phyloP scores from a whole-genome alignment of 2,888 invertebrate species.

The Drosophila lutescens region DNA sequence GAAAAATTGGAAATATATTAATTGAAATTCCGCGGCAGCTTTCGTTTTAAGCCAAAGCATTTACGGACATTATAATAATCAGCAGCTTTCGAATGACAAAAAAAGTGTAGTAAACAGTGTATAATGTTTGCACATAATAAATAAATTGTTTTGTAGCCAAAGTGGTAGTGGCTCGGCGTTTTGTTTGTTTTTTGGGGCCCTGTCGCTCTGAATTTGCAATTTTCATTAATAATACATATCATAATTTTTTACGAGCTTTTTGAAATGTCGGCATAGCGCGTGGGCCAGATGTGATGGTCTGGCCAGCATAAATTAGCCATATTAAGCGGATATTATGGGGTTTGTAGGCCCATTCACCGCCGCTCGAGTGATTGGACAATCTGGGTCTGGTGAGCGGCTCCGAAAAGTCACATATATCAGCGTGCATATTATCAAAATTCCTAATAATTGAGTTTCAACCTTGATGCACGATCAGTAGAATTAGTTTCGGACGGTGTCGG shows the following conservation, averaged over 20 bases:
- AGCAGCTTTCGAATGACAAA: constrained; percentile 27
- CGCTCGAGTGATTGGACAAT: constrained; percentile 42
- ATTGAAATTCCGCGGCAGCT: constrained; percentile 52
- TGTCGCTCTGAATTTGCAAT: constrained; percentile 57
- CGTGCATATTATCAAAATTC: constrained; percentile 23
- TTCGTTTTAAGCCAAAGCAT: constrained; percentile 47
- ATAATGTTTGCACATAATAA: constrained; percentile 65
- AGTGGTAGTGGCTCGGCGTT: constrained; percentile 9
- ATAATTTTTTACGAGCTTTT: constrained; percentile 50
- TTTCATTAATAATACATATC: constrained; percentile 60
- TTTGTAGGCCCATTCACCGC: constrained; percentile 51
- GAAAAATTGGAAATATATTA: constrained; percentile 48
- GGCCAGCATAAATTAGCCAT: constrained; percentile 69
- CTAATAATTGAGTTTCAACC: constrained; percentile 23
- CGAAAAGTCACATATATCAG: background rate
- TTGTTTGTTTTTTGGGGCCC: constrained; percentile 7
- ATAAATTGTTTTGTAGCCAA: constrained; percentile 45
- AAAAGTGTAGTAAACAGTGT: constrained; percentile 44
- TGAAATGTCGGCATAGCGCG: constrained; percentile 37
- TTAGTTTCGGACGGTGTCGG: constrained; percentile 54
- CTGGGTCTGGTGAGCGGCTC: constrained; percentile 29
- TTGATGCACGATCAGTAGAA: constrained; percentile 44
- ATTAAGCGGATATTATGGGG: constrained; percentile 54
- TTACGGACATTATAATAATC: constrained; percentile 56
- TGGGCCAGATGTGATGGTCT: constrained; percentile 43